phyloP scores from a whole-genome alignment of 2,888 invertebrate genomes.

The Megaustenia siamemsis region DNA sequence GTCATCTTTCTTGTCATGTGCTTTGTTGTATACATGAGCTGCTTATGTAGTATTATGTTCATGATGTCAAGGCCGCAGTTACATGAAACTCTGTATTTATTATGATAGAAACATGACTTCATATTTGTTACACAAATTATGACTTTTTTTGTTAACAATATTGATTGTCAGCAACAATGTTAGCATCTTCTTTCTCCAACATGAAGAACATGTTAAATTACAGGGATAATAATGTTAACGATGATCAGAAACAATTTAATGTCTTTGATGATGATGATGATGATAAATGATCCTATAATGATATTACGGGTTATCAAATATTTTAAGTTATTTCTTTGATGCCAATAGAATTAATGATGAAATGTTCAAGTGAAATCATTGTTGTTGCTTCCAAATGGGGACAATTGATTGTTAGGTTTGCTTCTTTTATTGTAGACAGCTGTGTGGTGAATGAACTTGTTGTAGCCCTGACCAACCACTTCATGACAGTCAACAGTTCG shows the following conservation, averaged over 20 bases:
- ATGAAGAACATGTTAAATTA: neutral
- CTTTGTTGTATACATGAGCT: neutral
- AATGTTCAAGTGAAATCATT: too few species aligned
- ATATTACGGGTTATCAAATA: conserved; percentile 30
- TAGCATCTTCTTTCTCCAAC: neutral
- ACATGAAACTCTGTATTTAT: conserved; percentile 13
- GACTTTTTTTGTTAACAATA: neutral
- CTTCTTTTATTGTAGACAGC: neutral
- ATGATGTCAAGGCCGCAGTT: conserved; percentile 10
- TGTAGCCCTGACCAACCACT: too few species aligned
- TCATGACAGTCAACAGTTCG: too few species aligned
- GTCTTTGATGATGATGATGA: conserved; percentile 21
- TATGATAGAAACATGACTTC: neutral
- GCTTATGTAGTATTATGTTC: neutral
- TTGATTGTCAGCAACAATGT: neutral
- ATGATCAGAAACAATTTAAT: conserved; percentile 19
- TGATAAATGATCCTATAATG: conserved; percentile 25
- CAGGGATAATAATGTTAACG: neutral
- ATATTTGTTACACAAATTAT: neutral
- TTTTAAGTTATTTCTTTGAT: conserved; percentile 29
- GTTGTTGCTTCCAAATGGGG: neutral
- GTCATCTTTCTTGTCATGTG: neutral
- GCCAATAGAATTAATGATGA: too few species aligned
- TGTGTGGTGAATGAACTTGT: too few species aligned
- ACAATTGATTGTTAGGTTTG: conserved; percentile 3